phyloP scores from a whole-genome alignment of 1,140 invertebrate species.

The Drosophila pectinifera region DNA sequence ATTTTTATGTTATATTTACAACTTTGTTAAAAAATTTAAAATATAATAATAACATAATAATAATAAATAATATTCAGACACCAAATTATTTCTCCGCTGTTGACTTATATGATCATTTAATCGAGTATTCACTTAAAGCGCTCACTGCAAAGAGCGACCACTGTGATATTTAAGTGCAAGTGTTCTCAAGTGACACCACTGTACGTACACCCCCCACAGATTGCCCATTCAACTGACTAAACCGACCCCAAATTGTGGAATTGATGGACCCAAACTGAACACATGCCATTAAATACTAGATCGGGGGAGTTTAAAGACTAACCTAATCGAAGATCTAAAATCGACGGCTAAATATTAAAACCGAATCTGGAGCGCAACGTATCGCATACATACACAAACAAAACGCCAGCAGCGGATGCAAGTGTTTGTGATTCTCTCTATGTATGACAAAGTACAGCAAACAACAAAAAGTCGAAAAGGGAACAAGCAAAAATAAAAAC shows the following conservation, averaged over 20 bases:
- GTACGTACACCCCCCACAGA: neutral
- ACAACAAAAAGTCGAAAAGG: conserved; percentile 81
- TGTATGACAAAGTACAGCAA: conserved; percentile 78
- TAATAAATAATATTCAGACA: too few relatives aligned
- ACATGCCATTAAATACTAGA: conserved; percentile 8
- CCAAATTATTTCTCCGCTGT: neutral
- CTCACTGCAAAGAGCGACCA: neutral
- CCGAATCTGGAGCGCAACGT: conserved; percentile 56
- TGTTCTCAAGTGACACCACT: conserved; percentile 4
- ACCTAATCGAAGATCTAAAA: conserved; percentile 14
- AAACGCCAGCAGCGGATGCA: conserved; percentile 22
- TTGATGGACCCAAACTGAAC: conserved; percentile 6
- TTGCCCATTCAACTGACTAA: conserved; percentile 11
- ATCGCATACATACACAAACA: conserved; percentile 18
- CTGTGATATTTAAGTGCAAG: neutral
- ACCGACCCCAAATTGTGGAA: neutral
- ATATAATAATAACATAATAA: too few relatives aligned
- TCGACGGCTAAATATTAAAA: conserved; percentile 23
- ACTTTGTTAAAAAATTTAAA: too few relatives aligned
- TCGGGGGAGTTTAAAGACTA: conserved; percentile 1
- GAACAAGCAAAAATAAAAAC: conserved; percentile 81
- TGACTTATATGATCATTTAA: neutral
- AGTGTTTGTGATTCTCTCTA: conserved; percentile 34
- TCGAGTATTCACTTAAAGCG: neutral
- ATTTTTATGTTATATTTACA: too few relatives aligned